Evolutionary conservation across 2,888 invertebrate genomes (phyloP), one percentile per base, ranked within the genome.

Genomic region (Malthinus seriepunctatus): DNA sequence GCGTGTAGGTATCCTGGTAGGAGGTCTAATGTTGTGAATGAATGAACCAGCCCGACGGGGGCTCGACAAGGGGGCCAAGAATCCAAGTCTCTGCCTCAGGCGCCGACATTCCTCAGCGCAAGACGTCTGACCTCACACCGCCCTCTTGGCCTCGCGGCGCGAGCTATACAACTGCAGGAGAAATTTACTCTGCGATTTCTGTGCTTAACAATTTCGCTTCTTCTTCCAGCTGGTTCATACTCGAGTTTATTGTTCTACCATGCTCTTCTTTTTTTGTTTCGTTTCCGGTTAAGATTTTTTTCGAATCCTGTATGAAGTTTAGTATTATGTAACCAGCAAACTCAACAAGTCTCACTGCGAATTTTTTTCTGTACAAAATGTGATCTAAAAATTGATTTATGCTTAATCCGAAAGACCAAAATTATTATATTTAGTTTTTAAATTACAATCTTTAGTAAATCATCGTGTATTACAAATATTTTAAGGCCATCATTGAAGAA

Each of bases 21-120:
- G 82, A 82, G 82, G 82, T 82, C 81, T 74, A 71, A 63, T 68
- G 68, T 74, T 70, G 73, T 73, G 75, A 79, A 82, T 82, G 82
- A 82, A 82, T 82, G 82, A 81, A 80, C 76, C 69, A 70, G 66
- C 66, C 73, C 67, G 71, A 68, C 70, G 72, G 73, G 73, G 75
- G 73, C 74, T 72, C 73, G 74, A 73, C 73, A 76, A 76, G 73
- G 76, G 76, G 78, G 71, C 71, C 79, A 80, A 81, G 82, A 82
- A 82, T 82, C 79, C 81, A 78, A 79, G 78, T 73, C 69, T 71
- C 72, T 76, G 81, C 82, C 81, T 76, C 78, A 78, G 82, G 83
- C 83, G 82, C 82, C 81, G 82, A 80, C 81, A 81, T 81, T 81
- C 81, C 80, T 80, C 76, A 75, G 79, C 79, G 72, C 75, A 76